phyloP scores from a whole-genome alignment of 1,140 invertebrate species.

The Lutraria rhynchaena region DNA sequence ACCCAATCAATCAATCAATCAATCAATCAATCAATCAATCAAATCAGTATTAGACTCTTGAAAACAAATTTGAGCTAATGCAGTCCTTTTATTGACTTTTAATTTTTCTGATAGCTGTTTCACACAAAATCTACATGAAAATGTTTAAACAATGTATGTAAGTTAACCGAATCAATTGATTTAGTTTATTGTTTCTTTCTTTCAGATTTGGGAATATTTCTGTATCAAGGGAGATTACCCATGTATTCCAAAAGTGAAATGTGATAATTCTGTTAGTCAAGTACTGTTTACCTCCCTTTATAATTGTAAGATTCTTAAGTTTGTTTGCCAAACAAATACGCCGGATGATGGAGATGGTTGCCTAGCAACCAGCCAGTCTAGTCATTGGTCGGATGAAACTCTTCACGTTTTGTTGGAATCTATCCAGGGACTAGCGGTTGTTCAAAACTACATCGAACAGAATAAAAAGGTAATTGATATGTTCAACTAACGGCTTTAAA shows the following conservation, averaged over 20 bases:
- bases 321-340: background rate
- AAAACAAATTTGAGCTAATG: no score
- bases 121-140: no score
- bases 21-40: no score
- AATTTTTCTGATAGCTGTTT: no score
- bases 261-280: background rate
- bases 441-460: conserved; percentile 8
- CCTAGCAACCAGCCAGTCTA: background rate
- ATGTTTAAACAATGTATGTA: no score
- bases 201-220: conserved; percentile 53
- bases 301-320: conserved; percentile 33
- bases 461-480: conserved; percentile 7
- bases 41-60: no score
- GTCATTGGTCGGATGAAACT: conserved; percentile 3
- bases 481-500: no score
- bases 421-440: conserved; percentile 8
- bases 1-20: no score
- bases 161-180: no score
- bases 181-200: conserved; percentile 27
- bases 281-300: conserved; percentile 41
- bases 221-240: conserved; percentile 49
- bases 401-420: conserved; percentile 13
- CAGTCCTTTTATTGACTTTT: no score
- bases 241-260: background rate
- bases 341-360: background rate